Evolutionary conservation across 2,113 vertebrate species (phyloP), one percentile per base, ranked within the genome.

Genomic region (Tychaedon coryphoeus): DNA sequence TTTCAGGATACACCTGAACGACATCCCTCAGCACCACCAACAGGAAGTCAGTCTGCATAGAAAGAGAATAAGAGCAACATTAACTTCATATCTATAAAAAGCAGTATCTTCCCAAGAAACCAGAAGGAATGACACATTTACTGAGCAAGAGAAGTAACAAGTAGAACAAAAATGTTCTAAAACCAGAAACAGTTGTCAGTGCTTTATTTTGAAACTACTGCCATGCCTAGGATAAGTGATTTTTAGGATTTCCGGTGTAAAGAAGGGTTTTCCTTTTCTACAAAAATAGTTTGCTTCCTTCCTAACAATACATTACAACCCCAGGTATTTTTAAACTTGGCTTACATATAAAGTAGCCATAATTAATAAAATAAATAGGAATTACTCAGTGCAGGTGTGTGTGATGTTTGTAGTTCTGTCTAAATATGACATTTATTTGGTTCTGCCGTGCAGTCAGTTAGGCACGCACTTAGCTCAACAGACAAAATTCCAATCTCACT

Each of bases 21-120:
- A 99, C 99, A 40, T 99, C 99, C 72, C 99, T 98, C 82, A 99
- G 98, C 65, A 99, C 99, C 57, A 99, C 99, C 98, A 99, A 97
- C 54, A 99, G 98, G 96, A 99, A 99, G 97, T 99, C 99, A 38
- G 99, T 99, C 99, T 99, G 97, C 61, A 91, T 0, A 86, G 7
- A 91, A 67, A 95, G 60, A 87, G 23, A 91, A 6, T 9, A 66
- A 77, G 2, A 73, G 19, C 22, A 66, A 50, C 22, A 14, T 58
- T 72, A 33, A 57, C 34, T 43, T 72, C 25, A 2, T 19, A 36
- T 7, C 17, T 47, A 14, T 29, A 53, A 69, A 42, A 48, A 67
- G 5, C 19, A 78, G 6, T 24, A 54, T 22, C 22, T 74, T 57
- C 54, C 66, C 51, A 76, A 72, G 45, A 82, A 70, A 90, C 8